These are phyloP conservation scores for Thalpophila matura DNA, from an alignment of 2,888 invertebrate genomes.

Conservation along the genomic window DNA sequence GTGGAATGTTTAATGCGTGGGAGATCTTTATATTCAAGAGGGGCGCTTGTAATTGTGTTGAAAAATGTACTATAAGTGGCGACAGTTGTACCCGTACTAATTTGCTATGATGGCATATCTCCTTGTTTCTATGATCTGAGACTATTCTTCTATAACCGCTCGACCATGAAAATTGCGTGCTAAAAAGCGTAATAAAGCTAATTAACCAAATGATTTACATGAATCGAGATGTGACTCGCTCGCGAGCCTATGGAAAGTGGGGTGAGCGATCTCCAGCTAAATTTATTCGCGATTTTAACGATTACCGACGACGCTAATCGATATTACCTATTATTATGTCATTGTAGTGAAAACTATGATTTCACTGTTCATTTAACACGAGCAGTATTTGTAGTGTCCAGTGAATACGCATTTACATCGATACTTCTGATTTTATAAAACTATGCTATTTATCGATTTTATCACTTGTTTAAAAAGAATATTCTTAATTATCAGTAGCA, in stretches of 20 bases:
- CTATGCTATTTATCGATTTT: no score
- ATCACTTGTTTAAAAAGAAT: no score
- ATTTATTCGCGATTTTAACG: constrained; percentile 64
- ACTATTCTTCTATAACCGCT: constrained; percentile 6
- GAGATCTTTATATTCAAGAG: no score
- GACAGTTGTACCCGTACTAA: no score
- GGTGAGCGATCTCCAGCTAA: constrained; percentile 61
- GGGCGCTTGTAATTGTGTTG: no score
- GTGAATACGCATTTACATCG: background rate
- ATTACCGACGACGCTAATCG: constrained; percentile 55
- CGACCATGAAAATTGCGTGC: constrained; percentile 54
- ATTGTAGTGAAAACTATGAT: constrained; percentile 60
- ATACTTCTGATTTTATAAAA: no score
- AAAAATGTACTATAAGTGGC: no score
- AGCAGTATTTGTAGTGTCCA: constrained; percentile 3
- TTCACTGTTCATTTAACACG: constrained; percentile 38
- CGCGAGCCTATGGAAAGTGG: constrained; percentile 64
- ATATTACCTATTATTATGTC: constrained; percentile 68
- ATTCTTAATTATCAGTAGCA: no score
- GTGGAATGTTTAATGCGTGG: no score
- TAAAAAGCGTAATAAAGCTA: constrained; percentile 21
- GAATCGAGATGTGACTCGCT: constrained; percentile 47
- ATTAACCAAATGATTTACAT: constrained; percentile 49
- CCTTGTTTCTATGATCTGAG: no score
- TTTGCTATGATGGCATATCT: no score